Conservation (phyloP, 1,140 invertebrate species). For the Sogatella furcifera region DNA sequence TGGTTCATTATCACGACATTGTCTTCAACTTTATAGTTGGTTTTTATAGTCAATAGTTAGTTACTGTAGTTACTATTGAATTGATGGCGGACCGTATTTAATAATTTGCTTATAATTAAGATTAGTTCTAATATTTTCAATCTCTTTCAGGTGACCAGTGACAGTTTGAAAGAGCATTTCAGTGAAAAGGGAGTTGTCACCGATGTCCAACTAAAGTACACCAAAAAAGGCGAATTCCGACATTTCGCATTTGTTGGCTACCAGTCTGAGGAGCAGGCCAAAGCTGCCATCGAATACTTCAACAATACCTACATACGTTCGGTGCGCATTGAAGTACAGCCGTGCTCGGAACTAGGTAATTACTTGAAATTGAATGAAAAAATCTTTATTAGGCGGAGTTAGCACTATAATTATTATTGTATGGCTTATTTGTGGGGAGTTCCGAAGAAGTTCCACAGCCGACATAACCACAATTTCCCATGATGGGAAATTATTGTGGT, state of each 20-base stretch:
- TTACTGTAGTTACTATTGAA: too few relatives aligned
- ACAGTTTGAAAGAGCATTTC: conserved; percentile 66
- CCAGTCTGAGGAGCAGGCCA: conserved; percentile 64
- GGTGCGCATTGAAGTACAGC: conserved; percentile 64
- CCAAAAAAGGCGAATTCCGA: conserved; percentile 79
- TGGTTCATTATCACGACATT: too few relatives aligned
- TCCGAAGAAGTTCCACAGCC: too few relatives aligned
- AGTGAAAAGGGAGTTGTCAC: conserved; percentile 71
- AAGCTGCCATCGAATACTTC: conserved; percentile 61
- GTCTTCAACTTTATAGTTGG: conserved; percentile 2
- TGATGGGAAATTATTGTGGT: too few relatives aligned
- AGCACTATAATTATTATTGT: too few relatives aligned
- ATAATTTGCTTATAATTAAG: too few relatives aligned
- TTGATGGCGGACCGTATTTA: too few relatives aligned
- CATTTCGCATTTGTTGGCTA: conserved; percentile 89
- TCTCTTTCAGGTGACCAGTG: conserved; percentile 58
- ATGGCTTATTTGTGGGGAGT: too few relatives aligned
- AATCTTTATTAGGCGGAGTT: conserved; percentile 4
- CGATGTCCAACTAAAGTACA: conserved; percentile 86
- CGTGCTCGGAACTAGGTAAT: conserved; percentile 56
- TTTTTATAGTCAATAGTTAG: too few relatives aligned
- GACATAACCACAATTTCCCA: too few relatives aligned
- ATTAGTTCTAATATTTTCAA: too few relatives aligned
- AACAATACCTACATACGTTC: conserved; percentile 76
- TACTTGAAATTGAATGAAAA: neutral